Conservation (phyloP, 2,888 invertebrate genomes). For the Lordiphosa andalusiaca region DNA sequence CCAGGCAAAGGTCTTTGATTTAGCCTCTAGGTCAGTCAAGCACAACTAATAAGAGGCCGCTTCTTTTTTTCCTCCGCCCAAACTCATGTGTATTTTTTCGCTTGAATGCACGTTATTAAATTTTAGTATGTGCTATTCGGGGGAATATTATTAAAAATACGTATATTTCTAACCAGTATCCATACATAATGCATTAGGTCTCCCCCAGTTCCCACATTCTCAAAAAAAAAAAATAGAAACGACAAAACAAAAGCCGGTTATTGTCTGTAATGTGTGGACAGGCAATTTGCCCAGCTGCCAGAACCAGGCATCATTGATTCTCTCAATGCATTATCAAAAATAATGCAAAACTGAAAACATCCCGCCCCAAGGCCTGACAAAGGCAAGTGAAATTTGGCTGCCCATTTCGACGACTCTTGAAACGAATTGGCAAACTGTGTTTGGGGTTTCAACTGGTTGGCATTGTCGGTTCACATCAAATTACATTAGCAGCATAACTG, state of each 20-base stretch:
- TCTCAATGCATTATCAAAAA: conserved; percentile 28
- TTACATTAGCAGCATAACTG: conserved; percentile 16
- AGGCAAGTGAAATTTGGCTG: conserved; percentile 10
- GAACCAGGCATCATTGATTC: conserved; percentile 31
- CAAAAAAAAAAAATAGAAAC: conserved; percentile 14
- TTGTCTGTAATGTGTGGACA: conserved; percentile 25
- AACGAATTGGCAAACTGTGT: conserved; percentile 1
- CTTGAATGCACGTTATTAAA: conserved; percentile 59
- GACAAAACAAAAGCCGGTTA: conserved; percentile 43
- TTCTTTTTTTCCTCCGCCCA: conserved; percentile 14
- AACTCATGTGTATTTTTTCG: conserved; percentile 42
- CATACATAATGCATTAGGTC: conserved; percentile 57
- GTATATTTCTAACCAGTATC: conserved; percentile 29
- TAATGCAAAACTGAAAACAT: not conserved
- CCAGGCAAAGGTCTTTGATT: conserved; percentile 59
- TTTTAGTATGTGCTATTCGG: conserved; percentile 56
- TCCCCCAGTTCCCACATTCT: conserved; percentile 10
- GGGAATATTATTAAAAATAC: conserved; percentile 29
- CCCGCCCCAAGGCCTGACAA: conserved; percentile 21
- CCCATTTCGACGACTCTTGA: conserved; percentile 5
- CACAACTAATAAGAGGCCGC: conserved; percentile 48
- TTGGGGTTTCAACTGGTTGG: not conserved
- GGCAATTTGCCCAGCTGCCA: conserved; percentile 61
- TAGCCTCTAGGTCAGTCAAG: conserved; percentile 64
- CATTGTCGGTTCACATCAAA: conserved; percentile 6